These are phyloP conservation scores for Steinernema feltiae DNA, from an alignment of 1,140 invertebrate genomes.

Conservation along the genomic window DNA sequence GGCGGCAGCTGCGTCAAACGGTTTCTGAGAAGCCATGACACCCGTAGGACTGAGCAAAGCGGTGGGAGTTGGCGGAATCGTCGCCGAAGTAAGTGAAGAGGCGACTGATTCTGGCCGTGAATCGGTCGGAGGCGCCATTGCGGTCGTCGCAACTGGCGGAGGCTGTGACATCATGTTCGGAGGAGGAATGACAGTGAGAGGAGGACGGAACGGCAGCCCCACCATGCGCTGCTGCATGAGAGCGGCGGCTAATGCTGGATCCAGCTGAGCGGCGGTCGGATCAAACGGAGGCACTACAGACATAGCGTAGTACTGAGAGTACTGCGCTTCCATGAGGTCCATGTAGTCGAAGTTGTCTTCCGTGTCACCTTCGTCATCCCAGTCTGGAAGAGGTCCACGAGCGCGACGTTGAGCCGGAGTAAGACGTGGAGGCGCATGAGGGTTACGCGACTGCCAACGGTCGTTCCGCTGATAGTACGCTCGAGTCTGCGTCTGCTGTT, in stretches of 20 bases:
- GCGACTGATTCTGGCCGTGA: constrained; percentile 44
- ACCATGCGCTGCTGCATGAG: constrained; percentile 24
- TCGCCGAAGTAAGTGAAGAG: constrained; percentile 41
- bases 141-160: background rate
- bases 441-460: constrained; percentile 14
- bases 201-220: constrained; percentile 18
- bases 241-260: constrained; percentile 35
- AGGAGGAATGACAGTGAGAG: constrained; percentile 18
- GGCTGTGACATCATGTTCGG: constrained; percentile 11
- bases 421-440: constrained; percentile 35
- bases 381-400: constrained; percentile 52
- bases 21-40: background rate
- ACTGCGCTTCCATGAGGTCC: constrained; percentile 55
- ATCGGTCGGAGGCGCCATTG: background rate
- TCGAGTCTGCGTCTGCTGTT: background rate
- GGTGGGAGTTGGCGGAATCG: constrained; percentile 42
- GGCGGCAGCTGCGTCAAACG: constrained; percentile 30
- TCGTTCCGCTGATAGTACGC: background rate
- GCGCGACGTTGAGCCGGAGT: constrained; percentile 42
- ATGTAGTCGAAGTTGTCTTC: constrained; percentile 56
- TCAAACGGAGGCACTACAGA: constrained; percentile 51
- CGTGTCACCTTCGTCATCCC: constrained; percentile 50
- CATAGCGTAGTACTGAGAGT: constrained; percentile 51
- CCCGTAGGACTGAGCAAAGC: constrained; percentile 24
- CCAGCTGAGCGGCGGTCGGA: constrained; percentile 23